Percentiles rank a stretch among this genome's conserved stretches.
phyloP scores from a whole-genome alignment of 2,888 invertebrate genomes.

The Malthinus seriepunctatus region DNA sequence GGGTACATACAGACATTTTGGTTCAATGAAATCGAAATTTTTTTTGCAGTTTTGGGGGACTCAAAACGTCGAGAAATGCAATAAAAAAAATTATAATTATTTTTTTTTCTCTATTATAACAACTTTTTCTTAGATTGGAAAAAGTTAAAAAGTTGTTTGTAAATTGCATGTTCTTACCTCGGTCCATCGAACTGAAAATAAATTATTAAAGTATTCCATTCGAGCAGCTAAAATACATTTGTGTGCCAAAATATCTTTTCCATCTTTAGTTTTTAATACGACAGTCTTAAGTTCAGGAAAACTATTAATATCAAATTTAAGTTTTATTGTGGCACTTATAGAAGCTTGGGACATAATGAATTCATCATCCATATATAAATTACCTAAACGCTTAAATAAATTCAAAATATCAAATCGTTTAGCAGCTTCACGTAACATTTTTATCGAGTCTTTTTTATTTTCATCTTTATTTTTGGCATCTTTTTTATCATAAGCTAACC shows the following conservation, averaged over 20 bases:
- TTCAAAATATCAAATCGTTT: conserved; percentile 59
- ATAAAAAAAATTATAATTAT: no score
- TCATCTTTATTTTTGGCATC: conserved; percentile 19
- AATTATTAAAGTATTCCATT: conserved; percentile 83
- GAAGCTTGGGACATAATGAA: conserved; percentile 9
- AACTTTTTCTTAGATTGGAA: no score
- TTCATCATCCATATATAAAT: conserved; percentile 41
- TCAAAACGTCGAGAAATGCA: no score
- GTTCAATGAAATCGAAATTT: no score
- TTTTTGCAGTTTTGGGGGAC: no score
- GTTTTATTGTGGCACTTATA: not conserved
- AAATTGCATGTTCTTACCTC: no score
- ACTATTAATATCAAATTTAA: conserved; percentile 5
- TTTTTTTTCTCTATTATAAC: no score
- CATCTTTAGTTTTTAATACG: conserved; percentile 48
- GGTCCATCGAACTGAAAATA: conserved; percentile 80
- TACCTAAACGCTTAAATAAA: conserved; percentile 59
- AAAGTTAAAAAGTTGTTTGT: no score
- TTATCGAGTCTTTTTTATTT: conserved; percentile 58
- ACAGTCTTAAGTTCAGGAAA: conserved; percentile 50
- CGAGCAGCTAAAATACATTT: conserved; percentile 80
- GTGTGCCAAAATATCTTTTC: conserved; percentile 65
- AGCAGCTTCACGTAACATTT: conserved; percentile 61
- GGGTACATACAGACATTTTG: no score
- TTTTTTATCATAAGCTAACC: conserved; percentile 32